Evolutionary conservation across 2,797 vertebrate species (phyloP).

Genomic region (Gambelia wislizenii): DNA sequence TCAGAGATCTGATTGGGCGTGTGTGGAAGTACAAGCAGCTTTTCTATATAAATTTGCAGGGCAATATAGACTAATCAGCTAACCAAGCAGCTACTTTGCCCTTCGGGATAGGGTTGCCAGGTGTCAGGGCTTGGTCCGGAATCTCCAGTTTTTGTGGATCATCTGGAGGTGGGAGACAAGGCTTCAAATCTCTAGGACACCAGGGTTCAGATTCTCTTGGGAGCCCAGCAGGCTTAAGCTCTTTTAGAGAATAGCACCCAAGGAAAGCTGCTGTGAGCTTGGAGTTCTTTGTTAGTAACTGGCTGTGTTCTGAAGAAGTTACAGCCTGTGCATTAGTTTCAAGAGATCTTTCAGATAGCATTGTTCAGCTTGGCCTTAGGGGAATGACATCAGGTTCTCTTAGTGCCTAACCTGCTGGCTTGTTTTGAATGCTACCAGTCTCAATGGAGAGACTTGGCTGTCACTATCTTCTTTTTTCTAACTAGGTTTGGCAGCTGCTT

Average conservation of each 20-base stretch:
- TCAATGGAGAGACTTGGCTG: constrained; percentile 17
- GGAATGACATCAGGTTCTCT: constrained; percentile 6
- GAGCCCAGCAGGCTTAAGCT: not conserved
- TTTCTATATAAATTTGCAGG: too few species aligned
- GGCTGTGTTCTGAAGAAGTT: not conserved
- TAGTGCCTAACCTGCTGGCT: not conserved
- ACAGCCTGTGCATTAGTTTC: not conserved
- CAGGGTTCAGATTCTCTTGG: not conserved
- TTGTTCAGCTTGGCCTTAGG: constrained; percentile 11
- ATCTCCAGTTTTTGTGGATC: too few species aligned
- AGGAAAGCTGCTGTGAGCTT: not conserved
- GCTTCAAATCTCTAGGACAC: not conserved
- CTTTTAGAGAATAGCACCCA: not conserved
- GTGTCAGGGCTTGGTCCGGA: not conserved
- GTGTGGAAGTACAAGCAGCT: too few species aligned
- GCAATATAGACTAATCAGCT: too few species aligned
- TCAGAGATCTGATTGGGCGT: too few species aligned
- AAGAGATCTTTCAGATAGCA: constrained; percentile 5
- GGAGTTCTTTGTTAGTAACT: not conserved
- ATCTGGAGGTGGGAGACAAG: too few species aligned
- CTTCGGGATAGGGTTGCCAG: too few species aligned
- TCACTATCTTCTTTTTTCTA: not conserved
- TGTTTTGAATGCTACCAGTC: not conserved
- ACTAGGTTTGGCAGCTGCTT: not conserved
- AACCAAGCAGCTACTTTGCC: too few species aligned